A percentile compares a stretch with the other conserved stretches of the same genome.
phyloP scores from a whole-genome alignment of 2,797 vertebrate genomes.

The Acomys russatus region DNA sequence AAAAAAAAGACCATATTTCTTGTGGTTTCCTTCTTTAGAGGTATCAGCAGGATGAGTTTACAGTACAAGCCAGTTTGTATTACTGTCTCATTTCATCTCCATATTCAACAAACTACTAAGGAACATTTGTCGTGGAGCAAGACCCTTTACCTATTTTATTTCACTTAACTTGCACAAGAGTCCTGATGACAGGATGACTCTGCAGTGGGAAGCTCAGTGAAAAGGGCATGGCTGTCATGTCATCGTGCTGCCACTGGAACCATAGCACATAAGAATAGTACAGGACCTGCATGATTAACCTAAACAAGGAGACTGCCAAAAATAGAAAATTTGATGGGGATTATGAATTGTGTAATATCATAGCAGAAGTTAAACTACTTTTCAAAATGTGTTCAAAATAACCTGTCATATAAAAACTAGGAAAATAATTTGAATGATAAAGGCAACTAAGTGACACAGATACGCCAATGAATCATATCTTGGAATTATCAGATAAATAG shows the following conservation, averaged over 20 bases:
- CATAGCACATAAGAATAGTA: constrained; percentile 19
- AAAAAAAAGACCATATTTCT: neutral
- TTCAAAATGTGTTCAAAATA: constrained; percentile 58
- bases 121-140: constrained; percentile 66
- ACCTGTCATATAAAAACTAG: constrained; percentile 39
- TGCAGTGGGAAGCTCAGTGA: constrained; percentile 48
- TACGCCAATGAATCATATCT: constrained; percentile 60
- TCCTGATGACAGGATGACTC: constrained; percentile 48
- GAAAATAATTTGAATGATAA: constrained; percentile 67
- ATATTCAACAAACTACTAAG: constrained; percentile 68
- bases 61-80: constrained; percentile 60
- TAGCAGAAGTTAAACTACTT: constrained; percentile 48
- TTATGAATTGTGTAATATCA: constrained; percentile 13
- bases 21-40: constrained; percentile 57
- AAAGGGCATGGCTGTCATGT: constrained; percentile 27
- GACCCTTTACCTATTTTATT: constrained; percentile 70
- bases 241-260: constrained; percentile 29
- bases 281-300: constrained; percentile 29
- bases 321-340: constrained; percentile 56
- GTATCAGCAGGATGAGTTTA: constrained; percentile 52
- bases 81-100: constrained; percentile 53
- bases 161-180: constrained; percentile 64
- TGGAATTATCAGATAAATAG: constrained; percentile 57
- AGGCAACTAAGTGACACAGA: constrained; percentile 28
- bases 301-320: constrained; percentile 56